Percentiles rank a stretch among this genome's conserved stretches.
Conservation (phyloP, 2,113 vertebrate genomes). For the Trematocara zebra region DNA sequence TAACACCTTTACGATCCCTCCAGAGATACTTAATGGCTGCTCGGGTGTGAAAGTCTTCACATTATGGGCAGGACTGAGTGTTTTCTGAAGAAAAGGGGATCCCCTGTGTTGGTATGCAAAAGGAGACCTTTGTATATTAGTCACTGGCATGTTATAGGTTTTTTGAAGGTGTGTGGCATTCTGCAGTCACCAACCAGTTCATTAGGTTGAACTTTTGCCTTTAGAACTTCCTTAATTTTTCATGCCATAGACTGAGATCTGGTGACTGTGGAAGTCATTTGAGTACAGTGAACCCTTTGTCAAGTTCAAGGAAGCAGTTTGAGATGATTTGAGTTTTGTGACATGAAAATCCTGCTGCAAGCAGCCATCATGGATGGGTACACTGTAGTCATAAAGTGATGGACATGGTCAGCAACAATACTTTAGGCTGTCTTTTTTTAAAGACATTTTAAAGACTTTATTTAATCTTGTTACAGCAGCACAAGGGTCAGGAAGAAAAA, state of each 20-base stretch:
- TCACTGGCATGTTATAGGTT: not conserved
- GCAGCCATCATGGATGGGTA: not conserved
- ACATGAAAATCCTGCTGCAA: not conserved
- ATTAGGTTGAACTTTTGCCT: not conserved
- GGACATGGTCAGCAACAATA: not conserved
- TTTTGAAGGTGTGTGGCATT: not conserved
- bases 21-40: slow-evolving; percentile 20
- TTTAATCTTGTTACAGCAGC: not conserved
- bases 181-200: not conserved
- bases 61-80: slow-evolving; percentile 3
- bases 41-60: not conserved
- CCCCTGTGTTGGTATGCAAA: not conserved
- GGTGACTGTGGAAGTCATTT: not conserved
- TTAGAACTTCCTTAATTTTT: not conserved
- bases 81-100: slow-evolving; percentile 13
- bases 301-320: not conserved
- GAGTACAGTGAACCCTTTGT: not conserved
- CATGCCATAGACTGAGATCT: not conserved
- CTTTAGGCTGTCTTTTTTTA: not conserved
- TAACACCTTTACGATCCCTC: slow-evolving; percentile 27
- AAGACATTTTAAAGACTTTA: not conserved
- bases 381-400: not conserved
- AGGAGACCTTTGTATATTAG: not conserved
- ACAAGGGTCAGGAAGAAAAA: not conserved
- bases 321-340: not conserved